Conservation (phyloP, 2,888 invertebrate species). For the Latheticus oryzae region DNA sequence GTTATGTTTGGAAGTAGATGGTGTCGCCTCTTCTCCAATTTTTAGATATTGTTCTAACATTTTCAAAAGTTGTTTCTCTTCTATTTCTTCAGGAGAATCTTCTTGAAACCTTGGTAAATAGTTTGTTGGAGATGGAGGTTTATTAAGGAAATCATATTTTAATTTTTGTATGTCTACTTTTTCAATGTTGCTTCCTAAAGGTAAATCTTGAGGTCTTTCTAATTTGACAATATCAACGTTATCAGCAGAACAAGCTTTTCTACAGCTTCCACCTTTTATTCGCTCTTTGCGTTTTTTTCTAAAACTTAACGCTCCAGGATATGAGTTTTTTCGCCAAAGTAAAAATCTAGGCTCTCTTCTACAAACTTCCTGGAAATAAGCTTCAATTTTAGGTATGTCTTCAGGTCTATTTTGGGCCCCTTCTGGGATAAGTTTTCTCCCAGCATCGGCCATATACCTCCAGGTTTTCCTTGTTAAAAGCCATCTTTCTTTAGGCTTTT, state of each 20-base stretch:
- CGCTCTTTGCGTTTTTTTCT: conserved; percentile 71
- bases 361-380: conserved; percentile 87
- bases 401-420: conserved; percentile 78
- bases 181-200: conserved; percentile 62
- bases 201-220: conserved; percentile 62
- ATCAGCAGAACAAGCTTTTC: conserved; percentile 75
- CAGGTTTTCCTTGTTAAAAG: conserved; percentile 88
- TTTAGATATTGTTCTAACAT: conserved; percentile 77
- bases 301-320: conserved; percentile 77
- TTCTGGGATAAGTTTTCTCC: conserved; percentile 86
- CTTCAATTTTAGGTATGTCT: conserved; percentile 84
- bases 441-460: conserved; percentile 94
- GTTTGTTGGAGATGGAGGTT: conserved; percentile 60
- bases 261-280: conserved; percentile 75
- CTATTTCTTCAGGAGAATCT: conserved; percentile 62
- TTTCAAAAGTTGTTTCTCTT: conserved; percentile 71
- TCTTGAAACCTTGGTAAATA: conserved; percentile 38
- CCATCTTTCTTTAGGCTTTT: conserved; percentile 83
- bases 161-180: conserved; percentile 77
- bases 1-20: conserved; percentile 39
- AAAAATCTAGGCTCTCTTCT: conserved; percentile 81
- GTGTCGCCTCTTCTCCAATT: conserved; percentile 63
- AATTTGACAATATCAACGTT: conserved; percentile 69
- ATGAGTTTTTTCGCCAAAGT: conserved; percentile 85
- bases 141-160: conserved; percentile 75